Base-by-base conservation (phyloP, 2,113 vertebrate genomes). In the Colossoma macropomum region DNA sequence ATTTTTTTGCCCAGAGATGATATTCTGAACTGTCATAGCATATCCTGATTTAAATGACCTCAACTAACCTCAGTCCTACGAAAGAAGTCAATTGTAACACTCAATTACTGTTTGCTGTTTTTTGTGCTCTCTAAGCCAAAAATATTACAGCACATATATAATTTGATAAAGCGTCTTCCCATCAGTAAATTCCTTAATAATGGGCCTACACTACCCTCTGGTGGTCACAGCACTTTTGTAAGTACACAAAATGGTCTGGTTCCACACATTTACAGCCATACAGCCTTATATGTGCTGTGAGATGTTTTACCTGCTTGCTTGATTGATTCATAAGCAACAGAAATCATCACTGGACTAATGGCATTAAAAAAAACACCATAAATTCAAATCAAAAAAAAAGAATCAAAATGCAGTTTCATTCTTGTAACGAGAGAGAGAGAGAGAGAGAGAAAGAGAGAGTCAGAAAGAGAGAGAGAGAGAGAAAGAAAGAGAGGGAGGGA, bases 171-270 rank as follows among this genome's bases (percentile, higher is more conserved):
- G 10, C 41, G 10, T 9, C 7, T 38, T 38, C 34, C 3, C 7
- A 8, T 4, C 4, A 45, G 10, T 4, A 45, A 45, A 9, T 21
- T 69, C 34, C 13, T 11, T n/a, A 23, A 69, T 76, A 59, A 41
- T 38, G 5, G 34, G 28, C n/a, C 62, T 68, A 17, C 8, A 75
- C 48, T 82, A 25, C 48, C 80, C 80, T 82, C 80, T 82, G 41
- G 60, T 75, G 80, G 45, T 28, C 45, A 75, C 27, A 41, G 56
- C 56, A 60, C 23, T n/a, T 25, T 15, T 50, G 5, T 2, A 15
- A 2, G 34, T 38, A 38, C 41, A 45, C 9, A 45, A 11, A 45
- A 45, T 11, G 6, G 6, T 45, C 41, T 45, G 15, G 48, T 50
- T 50, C 48, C 50, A 52, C 50, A 52, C 3, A 19, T 4, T 52